A percentile compares a stretch with the other conserved stretches of the same genome.
These are phyloP conservation scores for Agrochola lychnidis DNA, from an alignment of 2,888 invertebrate species.

Conservation along the genomic window DNA sequence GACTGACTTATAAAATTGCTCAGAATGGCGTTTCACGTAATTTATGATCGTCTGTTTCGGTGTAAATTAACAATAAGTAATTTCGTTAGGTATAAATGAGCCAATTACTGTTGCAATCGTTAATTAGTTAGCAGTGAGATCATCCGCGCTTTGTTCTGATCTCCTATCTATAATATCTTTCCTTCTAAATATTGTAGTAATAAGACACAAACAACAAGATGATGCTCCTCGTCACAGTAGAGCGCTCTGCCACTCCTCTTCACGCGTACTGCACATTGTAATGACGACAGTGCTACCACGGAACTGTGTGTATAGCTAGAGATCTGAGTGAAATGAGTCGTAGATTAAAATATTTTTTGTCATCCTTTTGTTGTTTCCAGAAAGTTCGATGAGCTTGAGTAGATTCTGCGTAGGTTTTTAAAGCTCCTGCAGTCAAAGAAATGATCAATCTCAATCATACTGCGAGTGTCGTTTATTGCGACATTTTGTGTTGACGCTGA, in stretches of 20 bases:
- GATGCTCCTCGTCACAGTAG: slow-evolving; percentile 65
- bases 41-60: not conserved
- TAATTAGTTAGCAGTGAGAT: not conserved
- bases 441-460: no score
- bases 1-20: slow-evolving; percentile 40
- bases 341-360: not conserved
- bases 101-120: not conserved
- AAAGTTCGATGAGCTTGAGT: no score
- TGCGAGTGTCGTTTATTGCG: no score
- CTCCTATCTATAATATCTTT: not conserved
- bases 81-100: not conserved
- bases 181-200: slow-evolving; percentile 12
- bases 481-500: no score
- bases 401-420: no score
- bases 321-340: not conserved
- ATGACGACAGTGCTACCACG: slow-evolving; percentile 53
- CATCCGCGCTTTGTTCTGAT: not conserved
- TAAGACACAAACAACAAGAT: slow-evolving; percentile 40
- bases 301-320: not conserved
- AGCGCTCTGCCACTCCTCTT: slow-evolving; percentile 66
- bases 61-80: slow-evolving; percentile 4
- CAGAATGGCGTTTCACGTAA: slow-evolving; percentile 7
- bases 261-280: slow-evolving; percentile 67
- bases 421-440: no score
- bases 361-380: not conserved